Percentiles rank a stretch among this genome's conserved stretches.
Evolutionary conservation across 2,888 invertebrate genomes (phyloP).

Genomic region (Agrotis segetum): DNA sequence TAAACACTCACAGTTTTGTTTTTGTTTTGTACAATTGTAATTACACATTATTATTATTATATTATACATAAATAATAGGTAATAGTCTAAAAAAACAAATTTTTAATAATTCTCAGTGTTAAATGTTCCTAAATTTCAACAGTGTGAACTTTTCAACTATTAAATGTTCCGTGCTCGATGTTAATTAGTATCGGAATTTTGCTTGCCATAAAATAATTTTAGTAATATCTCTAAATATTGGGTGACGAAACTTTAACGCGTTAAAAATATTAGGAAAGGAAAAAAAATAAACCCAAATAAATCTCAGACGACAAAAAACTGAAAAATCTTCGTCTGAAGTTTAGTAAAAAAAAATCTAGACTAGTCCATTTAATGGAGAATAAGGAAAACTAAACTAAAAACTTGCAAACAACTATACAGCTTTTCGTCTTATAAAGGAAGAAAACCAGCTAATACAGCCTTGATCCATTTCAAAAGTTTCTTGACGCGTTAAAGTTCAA

Average conservation of each 20-base stretch:
- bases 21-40: conserved; percentile 84
- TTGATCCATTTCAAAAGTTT: not conserved
- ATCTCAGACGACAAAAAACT: not conserved
- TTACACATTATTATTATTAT: conserved; percentile 81
- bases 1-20: conserved; percentile 75
- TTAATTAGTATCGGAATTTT: conserved; percentile 72
- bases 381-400: conserved; percentile 6
- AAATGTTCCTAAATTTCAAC: conserved; percentile 90
- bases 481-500: conserved; percentile 56
- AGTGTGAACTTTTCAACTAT: conserved; percentile 83
- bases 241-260: conserved; percentile 60
- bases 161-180: conserved; percentile 73
- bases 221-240: conserved; percentile 67
- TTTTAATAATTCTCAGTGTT: conserved; percentile 89
- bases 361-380: not conserved
- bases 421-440: not conserved
- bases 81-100: conserved; percentile 82
- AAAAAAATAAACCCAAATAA: not conserved
- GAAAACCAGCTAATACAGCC: not conserved
- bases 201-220: conserved; percentile 88
- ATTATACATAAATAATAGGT: conserved; percentile 83
- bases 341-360: not conserved
- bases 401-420: not conserved
- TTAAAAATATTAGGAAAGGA: conserved; percentile 7
- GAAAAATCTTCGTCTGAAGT: not conserved